Conservation (phyloP, 2,888 invertebrate species). For the Mechanitis mazaeus region DNA sequence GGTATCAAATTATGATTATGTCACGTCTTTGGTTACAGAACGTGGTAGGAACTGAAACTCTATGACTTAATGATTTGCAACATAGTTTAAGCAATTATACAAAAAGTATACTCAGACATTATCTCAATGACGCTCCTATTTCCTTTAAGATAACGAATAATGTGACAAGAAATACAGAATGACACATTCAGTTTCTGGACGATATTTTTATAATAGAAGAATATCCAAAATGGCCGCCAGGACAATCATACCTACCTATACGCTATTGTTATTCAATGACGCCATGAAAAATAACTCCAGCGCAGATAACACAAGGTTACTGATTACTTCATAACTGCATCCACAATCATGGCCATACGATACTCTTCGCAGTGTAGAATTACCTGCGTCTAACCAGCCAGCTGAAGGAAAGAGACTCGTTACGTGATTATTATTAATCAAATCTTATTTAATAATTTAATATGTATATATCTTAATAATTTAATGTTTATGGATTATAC, state of each 20-base stretch:
- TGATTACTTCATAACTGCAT: conserved; percentile 23
- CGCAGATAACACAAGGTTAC: conserved; percentile 30
- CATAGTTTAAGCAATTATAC: conserved; percentile 33
- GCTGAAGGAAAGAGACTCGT: neutral
- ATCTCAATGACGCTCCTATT: conserved; percentile 44
- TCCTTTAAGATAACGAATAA: conserved; percentile 44
- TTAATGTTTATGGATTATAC: too few relatives aligned
- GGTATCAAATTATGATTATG: conserved; percentile 7
- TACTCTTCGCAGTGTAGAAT: conserved; percentile 18
- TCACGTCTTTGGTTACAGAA: conserved; percentile 16
- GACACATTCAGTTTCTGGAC: too few relatives aligned
- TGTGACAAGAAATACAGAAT: neutral
- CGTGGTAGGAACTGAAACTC: conserved; percentile 11
- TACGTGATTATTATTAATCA: neutral
- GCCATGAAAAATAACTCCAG: conserved; percentile 19
- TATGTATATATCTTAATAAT: too few relatives aligned
- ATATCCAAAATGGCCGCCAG: neutral
- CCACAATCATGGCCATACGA: conserved; percentile 19
- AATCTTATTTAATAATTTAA: too few relatives aligned
- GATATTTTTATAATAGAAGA: neutral
- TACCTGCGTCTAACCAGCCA: conserved; percentile 11
- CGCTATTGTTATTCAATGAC: conserved; percentile 16
- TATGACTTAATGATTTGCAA: conserved; percentile 30
- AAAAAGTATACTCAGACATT: conserved; percentile 37
- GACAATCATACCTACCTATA: conserved; percentile 7